These are phyloP conservation scores for Eriosoma lanigerum DNA, from an alignment of 1,140 invertebrate genomes.

Conservation along the genomic window DNA sequence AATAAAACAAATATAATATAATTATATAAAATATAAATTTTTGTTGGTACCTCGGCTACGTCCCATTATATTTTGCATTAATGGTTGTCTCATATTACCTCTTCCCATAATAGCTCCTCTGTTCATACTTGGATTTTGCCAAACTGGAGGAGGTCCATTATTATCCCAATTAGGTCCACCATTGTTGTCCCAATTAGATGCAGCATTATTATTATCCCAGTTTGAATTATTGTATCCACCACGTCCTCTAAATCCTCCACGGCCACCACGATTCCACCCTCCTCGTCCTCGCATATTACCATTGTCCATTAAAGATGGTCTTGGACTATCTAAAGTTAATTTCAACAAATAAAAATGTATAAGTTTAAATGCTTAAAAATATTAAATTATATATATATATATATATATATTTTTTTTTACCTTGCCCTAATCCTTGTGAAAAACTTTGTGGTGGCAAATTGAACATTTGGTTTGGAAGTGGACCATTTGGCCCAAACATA, in stretches of 20 bases:
- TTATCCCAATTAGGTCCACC: constrained; percentile 40
- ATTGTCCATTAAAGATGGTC: constrained; percentile 14
- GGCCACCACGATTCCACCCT: constrained; percentile 37
- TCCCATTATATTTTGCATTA: constrained; percentile 33
- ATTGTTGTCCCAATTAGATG: constrained; percentile 31
- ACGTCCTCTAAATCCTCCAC: constrained; percentile 45
- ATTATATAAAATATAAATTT: background rate
- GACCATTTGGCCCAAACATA: constrained; percentile 56
- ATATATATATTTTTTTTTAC: constrained; percentile 4
- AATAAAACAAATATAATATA: background rate
- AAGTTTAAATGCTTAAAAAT: background rate
- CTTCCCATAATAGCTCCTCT: constrained; percentile 48
- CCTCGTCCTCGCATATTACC: constrained; percentile 33
- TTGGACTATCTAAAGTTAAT: constrained; percentile 32
- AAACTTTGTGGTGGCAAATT: constrained; percentile 54
- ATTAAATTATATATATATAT: background rate
- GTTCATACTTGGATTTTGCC: constrained; percentile 26
- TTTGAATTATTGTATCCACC: constrained; percentile 10
- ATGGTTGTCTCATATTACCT: constrained; percentile 40
- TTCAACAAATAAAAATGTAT: background rate
- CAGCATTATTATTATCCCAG: constrained; percentile 38
- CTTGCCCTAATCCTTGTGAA: constrained; percentile 20
- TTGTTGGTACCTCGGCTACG: constrained; percentile 35
- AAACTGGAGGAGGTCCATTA: constrained; percentile 32
- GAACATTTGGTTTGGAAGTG: constrained; percentile 59